A percentile compares a stretch with the other conserved stretches of the same genome.
Conservation (phyloP, 2,888 invertebrate genomes). For the Yponomeuta evonymella region DNA sequence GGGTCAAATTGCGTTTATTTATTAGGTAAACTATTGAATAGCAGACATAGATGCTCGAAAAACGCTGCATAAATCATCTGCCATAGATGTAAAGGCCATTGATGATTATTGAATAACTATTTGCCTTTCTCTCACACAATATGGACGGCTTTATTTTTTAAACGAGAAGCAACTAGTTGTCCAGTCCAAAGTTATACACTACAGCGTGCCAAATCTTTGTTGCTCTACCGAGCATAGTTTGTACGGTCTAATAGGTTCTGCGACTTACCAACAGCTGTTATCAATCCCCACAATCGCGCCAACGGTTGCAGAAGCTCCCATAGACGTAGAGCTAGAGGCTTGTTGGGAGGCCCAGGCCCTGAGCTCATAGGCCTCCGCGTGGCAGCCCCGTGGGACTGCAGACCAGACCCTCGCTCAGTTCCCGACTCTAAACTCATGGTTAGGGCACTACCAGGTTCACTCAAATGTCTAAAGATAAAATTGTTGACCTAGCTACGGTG, state of each 20-base stretch:
- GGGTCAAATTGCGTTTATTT: too few relatives aligned
- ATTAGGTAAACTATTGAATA: too few relatives aligned
- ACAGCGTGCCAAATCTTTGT: not conserved
- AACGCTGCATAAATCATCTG: too few relatives aligned
- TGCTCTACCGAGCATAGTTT: not conserved
- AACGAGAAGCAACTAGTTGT: too few relatives aligned
- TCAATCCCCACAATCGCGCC: slow-evolving; percentile 63
- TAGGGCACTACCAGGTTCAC: slow-evolving; percentile 7
- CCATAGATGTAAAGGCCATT: too few relatives aligned
- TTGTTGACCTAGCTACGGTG: not conserved
- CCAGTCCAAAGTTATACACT: too few relatives aligned
- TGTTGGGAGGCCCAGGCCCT: slow-evolving; percentile 35
- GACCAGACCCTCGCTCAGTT: slow-evolving; percentile 30
- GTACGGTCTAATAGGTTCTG: not conserved
- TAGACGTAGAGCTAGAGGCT: slow-evolving; percentile 51
- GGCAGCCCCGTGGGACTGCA: slow-evolving; percentile 30
- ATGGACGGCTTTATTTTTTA: too few relatives aligned
- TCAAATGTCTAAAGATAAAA: not conserved
- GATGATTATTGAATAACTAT: too few relatives aligned
- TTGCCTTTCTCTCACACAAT: too few relatives aligned
- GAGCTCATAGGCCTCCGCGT: slow-evolving; percentile 30
- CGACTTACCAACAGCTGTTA: slow-evolving; percentile 60
- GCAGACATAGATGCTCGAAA: too few relatives aligned
- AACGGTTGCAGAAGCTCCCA: slow-evolving; percentile 66
- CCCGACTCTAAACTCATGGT: slow-evolving; percentile 24